Base-by-base conservation (phyloP, 2,888 invertebrate species). In the Orchesellides sinensis region DNA sequence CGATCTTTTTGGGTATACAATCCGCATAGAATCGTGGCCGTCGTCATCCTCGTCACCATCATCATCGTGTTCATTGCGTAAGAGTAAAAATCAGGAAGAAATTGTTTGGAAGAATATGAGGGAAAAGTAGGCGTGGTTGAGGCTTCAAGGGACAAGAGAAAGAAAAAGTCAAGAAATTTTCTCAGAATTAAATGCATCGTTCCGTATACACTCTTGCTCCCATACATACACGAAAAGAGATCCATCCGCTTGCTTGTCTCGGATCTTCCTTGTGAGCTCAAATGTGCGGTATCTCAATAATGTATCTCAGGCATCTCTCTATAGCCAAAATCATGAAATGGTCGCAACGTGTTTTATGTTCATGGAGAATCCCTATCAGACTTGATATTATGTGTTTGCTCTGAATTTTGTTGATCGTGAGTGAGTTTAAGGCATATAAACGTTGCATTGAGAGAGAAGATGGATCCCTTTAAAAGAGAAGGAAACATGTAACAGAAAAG, bases 91-190 rank as follows among this genome's bases (percentile, higher is more conserved):
- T 73, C 78, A 75, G 84, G 82, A 85, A 84, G 85, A 87, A 87
- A 86, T 87, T 83, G 87, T 85, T 83, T 83, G 85, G 81, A 84
- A 83, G 87, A 84, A 85, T 83, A 83, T 79, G 85, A 85, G 86
- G 87, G 86, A 84, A 85, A 86, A 85, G 85, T 79, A 81, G 87
- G 87, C 86, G 87, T 86, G 86, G 85, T 77, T 78, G 86, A 80
- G 78, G 83, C 86, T 85, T 84, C 80, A 87, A 86, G 86, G 87
- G 84, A 86, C 84, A 87, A 85, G 77, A 84, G 83, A 70, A 77
- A 84, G 83, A 84, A 85, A 81, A 87, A 86, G 87, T 85, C 84
- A 85, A 83, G 81, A 85, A 87, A 84, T 70, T 85, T 85, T 87
- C 87, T 84, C 68, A 87, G 87, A 87, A 81, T 85, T 83, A 87